Percentiles rank a stretch among this genome's conserved stretches.
Evolutionary conservation across 2,797 vertebrate genomes (phyloP).

Genomic region (Pangasius larnaudii): DNA sequence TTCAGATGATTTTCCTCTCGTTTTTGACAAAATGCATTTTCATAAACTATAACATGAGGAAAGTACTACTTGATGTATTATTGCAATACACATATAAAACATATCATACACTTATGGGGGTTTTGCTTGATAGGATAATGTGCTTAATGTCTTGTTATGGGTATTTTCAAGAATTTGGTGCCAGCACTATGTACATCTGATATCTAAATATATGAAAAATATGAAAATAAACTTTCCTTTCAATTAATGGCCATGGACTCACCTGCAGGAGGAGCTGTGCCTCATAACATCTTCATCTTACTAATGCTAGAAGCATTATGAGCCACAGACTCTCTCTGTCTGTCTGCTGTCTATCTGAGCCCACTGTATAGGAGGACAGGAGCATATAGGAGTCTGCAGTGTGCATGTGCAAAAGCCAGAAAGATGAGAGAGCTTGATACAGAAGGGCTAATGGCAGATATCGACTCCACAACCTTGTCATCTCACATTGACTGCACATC

Average conservation of each 20-base stretch:
- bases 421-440: conserved; percentile 9
- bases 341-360: conserved; percentile 72
- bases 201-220: background rate
- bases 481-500: conserved; percentile 53
- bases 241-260: conserved; percentile 54
- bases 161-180: background rate
- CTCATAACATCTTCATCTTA: conserved; percentile 64
- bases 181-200: background rate
- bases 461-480: conserved; percentile 20
- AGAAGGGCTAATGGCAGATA: conserved; percentile 13
- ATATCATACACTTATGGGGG: background rate
- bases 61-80: background rate
- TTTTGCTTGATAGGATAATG: background rate
- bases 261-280: conserved; percentile 85
- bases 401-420: conserved; percentile 2
- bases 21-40: background rate
- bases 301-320: conserved; percentile 63
- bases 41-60: background rate
- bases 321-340: conserved; percentile 69
- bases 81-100: background rate
- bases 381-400: conserved; percentile 52
- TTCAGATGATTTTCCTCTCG: background rate
- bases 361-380: conserved; percentile 70
- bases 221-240: conserved; percentile 11
- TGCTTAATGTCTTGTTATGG: background rate